These are phyloP conservation scores for Sapayoa aenigma DNA, from an alignment of 2,113 vertebrate genomes.

Conservation along the genomic window DNA sequence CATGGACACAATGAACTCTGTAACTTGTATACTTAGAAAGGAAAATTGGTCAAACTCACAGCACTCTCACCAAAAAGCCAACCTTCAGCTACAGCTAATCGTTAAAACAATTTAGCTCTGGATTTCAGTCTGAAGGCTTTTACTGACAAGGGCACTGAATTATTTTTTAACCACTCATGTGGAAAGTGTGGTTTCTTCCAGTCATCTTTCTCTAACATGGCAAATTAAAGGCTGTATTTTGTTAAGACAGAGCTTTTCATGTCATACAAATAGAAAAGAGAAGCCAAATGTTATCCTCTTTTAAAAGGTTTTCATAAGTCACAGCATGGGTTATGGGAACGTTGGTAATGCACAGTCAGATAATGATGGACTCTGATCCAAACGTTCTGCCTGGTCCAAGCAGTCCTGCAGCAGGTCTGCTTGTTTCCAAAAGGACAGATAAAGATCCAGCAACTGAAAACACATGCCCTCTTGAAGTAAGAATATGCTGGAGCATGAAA, in stretches of 20 bases:
- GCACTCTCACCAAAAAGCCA: background rate
- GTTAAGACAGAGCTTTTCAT: background rate
- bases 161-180: slow-evolving; percentile 73
- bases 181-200: slow-evolving; percentile 69
- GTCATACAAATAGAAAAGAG: background rate
- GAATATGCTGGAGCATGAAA: background rate
- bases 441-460: background rate
- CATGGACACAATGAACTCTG: background rate
- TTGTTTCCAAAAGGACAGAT: slow-evolving; percentile 23
- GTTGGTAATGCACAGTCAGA: background rate
- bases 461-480: background rate
- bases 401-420: background rate
- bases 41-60: slow-evolving; percentile 16
- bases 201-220: slow-evolving; percentile 70
- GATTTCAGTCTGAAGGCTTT: slow-evolving; percentile 73
- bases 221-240: background rate
- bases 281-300: background rate
- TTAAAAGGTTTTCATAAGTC: background rate
- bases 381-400: background rate
- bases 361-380: background rate
- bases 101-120: slow-evolving; percentile 77
- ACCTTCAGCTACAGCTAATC: slow-evolving; percentile 59
- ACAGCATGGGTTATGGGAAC: background rate
- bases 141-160: slow-evolving; percentile 76
- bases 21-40: background rate